Conservation (phyloP, 2,113 vertebrate species). For the Plestiodon gilberti region DNA sequence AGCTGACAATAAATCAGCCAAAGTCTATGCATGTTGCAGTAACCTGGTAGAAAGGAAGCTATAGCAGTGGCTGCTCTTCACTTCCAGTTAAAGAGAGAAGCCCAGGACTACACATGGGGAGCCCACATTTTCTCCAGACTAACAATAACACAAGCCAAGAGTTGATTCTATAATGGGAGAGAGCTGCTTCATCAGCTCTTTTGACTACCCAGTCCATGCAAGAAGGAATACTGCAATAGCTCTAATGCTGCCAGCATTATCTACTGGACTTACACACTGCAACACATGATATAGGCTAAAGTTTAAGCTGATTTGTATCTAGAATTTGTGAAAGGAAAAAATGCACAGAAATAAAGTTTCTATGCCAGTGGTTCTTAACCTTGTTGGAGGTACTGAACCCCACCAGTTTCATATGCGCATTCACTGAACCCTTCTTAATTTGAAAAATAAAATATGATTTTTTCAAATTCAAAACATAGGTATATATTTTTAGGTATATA, state of each 20-base stretch:
- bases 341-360: too few species aligned
- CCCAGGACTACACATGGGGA: not conserved
- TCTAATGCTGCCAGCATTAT: not conserved
- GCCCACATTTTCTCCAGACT: not conserved
- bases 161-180: not conserved
- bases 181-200: not conserved
- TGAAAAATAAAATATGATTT: too few species aligned
- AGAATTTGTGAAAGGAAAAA: not conserved
- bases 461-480: too few species aligned
- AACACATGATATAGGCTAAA: not conserved
- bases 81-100: not conserved
- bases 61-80: not conserved
- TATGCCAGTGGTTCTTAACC: too few species aligned
- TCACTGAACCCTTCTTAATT: too few species aligned
- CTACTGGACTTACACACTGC: not conserved
- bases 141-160: not conserved
- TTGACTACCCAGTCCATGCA: not conserved
- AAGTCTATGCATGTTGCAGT: not conserved
- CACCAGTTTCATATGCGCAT: too few species aligned
- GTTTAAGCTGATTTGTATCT: not conserved
- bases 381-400: too few species aligned
- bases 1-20: conserved; percentile 70
- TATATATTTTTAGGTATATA: too few species aligned
- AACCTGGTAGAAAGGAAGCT: not conserved
- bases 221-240: not conserved